Percentiles rank a stretch among this genome's conserved stretches.
phyloP scores from a whole-genome alignment of 1,140 invertebrate genomes.

The Melipona quadrifasciata region DNA sequence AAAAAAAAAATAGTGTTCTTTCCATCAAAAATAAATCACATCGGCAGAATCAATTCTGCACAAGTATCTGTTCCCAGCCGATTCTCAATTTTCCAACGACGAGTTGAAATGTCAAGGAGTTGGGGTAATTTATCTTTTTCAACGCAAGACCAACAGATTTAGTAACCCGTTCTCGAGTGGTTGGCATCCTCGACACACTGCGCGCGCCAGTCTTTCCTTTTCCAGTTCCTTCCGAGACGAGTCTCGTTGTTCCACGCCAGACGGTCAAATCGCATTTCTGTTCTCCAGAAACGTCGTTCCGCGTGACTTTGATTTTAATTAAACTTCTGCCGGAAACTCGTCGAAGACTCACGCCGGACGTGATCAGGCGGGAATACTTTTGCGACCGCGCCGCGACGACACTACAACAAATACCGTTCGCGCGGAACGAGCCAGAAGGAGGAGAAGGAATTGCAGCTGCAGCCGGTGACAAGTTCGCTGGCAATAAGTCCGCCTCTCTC shows the following conservation, averaged over 20 bases:
- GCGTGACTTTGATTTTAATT: constrained; percentile 53
- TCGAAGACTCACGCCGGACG: constrained; percentile 26
- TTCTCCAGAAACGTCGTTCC: constrained; percentile 28
- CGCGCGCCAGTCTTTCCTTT: neutral
- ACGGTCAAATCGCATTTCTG: constrained; percentile 19
- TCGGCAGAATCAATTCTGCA: too few species aligned
- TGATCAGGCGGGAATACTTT: constrained; percentile 49
- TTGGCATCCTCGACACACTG: neutral
- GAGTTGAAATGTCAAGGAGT: too few species aligned
- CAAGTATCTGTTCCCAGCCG: too few species aligned
- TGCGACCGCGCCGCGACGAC: neutral
- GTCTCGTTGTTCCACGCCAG: neutral
- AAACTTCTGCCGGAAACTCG: constrained; percentile 41
- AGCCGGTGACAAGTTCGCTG: constrained; percentile 28
- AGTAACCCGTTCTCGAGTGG: neutral
- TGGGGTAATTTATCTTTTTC: neutral
- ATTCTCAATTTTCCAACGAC: too few species aligned
- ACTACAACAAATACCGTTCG: constrained; percentile 39
- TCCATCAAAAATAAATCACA: too few species aligned
- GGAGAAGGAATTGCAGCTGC: neutral
- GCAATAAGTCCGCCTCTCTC: constrained; percentile 26
- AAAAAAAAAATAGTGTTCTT: too few species aligned
- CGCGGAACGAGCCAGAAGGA: neutral
- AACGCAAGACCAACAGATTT: neutral
- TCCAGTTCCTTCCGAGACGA: neutral